phyloP scores from a whole-genome alignment of 2,888 invertebrate genomes.

The Diogma glabrata region DNA sequence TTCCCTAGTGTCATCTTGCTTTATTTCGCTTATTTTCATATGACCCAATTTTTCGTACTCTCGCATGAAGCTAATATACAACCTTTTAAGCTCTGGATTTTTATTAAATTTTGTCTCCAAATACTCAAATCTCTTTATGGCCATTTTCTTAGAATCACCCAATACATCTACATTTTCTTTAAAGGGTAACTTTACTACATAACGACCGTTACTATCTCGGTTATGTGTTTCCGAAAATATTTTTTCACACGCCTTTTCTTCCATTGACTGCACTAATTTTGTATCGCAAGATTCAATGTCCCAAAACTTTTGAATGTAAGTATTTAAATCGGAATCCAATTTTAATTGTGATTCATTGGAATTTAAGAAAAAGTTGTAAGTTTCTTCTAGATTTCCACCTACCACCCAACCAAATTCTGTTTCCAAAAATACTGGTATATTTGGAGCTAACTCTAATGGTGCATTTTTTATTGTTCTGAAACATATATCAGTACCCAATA shows the following conservation, averaged over 20 bases:
- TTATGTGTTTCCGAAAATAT: constrained; percentile 16
- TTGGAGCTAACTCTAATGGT: not conserved
- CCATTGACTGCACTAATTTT: constrained; percentile 7
- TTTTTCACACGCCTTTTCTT: constrained; percentile 18
- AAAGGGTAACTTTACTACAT: constrained; percentile 19
- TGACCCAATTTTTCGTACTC: constrained; percentile 19
- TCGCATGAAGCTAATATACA: constrained; percentile 19
- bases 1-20: not conserved
- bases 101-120: constrained; percentile 18
- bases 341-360: no score
- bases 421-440: not conserved
- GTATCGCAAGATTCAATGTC: constrained; percentile 16
- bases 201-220: constrained; percentile 15
- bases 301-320: constrained; percentile 16
- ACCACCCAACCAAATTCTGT: not conserved
- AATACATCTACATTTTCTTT: constrained; percentile 12
- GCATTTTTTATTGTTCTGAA: not conserved
- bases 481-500: not conserved
- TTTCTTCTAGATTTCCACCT: not conserved
- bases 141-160: constrained; percentile 9
- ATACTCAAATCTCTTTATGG: constrained; percentile 16
- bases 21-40: constrained; percentile 14
- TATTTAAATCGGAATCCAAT: not conserved
- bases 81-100: constrained; percentile 13
- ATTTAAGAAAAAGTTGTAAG: not conserved